Evolutionary conservation across 2,888 invertebrate species (phyloP).

Genomic region (Tachystola acroxantha): DNA sequence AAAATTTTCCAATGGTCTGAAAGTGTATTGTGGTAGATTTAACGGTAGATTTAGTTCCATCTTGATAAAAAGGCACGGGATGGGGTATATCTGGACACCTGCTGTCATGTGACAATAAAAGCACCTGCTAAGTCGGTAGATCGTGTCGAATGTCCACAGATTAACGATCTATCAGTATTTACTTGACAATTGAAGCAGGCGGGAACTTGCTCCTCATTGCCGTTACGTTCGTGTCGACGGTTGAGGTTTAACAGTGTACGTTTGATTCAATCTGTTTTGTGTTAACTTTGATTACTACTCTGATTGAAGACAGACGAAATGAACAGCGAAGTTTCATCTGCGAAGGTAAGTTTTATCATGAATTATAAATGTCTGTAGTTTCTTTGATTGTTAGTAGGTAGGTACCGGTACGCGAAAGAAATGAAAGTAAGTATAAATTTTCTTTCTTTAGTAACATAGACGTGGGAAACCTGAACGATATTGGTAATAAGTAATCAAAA

Average conservation of each 20-base stretch:
- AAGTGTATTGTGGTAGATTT: background rate
- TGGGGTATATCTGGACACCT: constrained; percentile 39
- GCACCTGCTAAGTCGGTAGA: constrained; percentile 14
- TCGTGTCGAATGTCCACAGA: background rate
- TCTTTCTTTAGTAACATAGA: no score
- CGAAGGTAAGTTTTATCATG: background rate
- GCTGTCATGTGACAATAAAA: constrained; percentile 42
- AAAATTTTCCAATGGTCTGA: background rate
- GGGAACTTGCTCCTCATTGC: no score
- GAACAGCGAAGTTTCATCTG: background rate
- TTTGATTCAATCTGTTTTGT: constrained; percentile 1
- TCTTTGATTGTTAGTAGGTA: no score
- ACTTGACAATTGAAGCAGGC: background rate
- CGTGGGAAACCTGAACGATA: no score
- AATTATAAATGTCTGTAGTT: background rate
- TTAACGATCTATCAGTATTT: no score
- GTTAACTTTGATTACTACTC: constrained; percentile 1
- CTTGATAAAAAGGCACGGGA: constrained; percentile 33
- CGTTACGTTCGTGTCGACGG: background rate
- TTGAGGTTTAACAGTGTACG: background rate
- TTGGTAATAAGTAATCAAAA: no score
- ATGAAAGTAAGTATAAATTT: no score
- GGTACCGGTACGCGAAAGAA: no score
- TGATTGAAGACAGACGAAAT: background rate
- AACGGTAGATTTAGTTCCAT: constrained; percentile 18